Base-by-base conservation (phyloP, 1,140 invertebrate species). In the Panulirus ornatus region DNA sequence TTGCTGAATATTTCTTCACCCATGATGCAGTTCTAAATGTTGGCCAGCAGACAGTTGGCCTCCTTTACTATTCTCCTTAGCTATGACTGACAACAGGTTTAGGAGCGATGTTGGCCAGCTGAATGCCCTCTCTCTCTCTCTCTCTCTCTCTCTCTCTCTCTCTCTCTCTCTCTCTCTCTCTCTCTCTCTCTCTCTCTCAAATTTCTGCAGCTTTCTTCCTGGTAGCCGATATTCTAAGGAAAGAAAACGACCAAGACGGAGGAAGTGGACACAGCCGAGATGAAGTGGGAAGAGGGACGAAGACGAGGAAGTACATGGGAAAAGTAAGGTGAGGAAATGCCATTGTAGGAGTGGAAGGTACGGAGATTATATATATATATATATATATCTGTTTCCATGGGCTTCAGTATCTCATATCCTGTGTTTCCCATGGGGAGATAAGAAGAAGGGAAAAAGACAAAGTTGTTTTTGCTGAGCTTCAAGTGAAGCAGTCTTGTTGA, bases 371-470 rank as follows among this genome's bases (percentile, higher is more conserved):
- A n/a, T n/a, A n/a, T n/a, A n/a, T n/a, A n/a, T n/a, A n/a, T n/a
- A n/a, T n/a, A n/a, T n/a, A n/a, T 75, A 75, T 75, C n/a, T 75
- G 34, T 38, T 27, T 75, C 22, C 34, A n/a, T n/a, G n/a, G n/a
- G n/a, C n/a, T n/a, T n/a, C n/a, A n/a, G n/a, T n/a, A n/a, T n/a
- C n/a, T n/a, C n/a, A n/a, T n/a, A n/a, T n/a, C n/a, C n/a, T n/a
- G n/a, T n/a, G n/a, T n/a, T n/a, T n/a, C n/a, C n/a, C n/a, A n/a
- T n/a, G n/a, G n/a, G n/a, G n/a, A n/a, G n/a, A n/a, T n/a, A n/a
- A n/a, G n/a, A n/a, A n/a, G n/a, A n/a, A n/a, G n/a, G n/a, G n/a
- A n/a, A n/a, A n/a, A n/a, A n/a, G n/a, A n/a, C n/a, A n/a, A n/a
- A n/a, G n/a, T n/a, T n/a, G n/a, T n/a, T n/a, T n/a, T n/a, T n/a